A percentile compares a stretch with the other conserved stretches of the same genome.
These are phyloP conservation scores for Perizoma flavofasciatum DNA, from an alignment of 2,888 invertebrate species.

Conservation along the genomic window DNA sequence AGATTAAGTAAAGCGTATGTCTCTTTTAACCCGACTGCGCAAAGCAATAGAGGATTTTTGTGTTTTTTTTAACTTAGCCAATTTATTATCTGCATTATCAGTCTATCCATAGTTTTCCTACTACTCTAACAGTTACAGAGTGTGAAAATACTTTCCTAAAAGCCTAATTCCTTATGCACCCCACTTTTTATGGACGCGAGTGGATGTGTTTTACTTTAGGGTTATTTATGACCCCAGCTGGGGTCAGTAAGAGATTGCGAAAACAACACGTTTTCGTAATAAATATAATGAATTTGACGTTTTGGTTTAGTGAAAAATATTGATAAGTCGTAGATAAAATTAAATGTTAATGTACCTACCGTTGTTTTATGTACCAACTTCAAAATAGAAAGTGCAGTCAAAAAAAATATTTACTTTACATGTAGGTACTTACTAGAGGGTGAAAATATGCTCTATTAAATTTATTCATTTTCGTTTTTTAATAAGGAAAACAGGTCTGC, in stretches of 20 bases:
- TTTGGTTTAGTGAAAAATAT: conserved; percentile 3
- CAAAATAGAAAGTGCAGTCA: too few species aligned
- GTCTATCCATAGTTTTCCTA: neutral
- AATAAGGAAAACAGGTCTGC: too few species aligned
- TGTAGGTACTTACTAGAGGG: too few species aligned
- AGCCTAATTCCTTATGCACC: conserved; percentile 81
- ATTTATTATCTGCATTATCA: neutral
- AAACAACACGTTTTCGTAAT: conserved; percentile 37
- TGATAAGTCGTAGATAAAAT: neutral
- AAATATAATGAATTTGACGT: conserved; percentile 28
- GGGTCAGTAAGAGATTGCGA: conserved; percentile 35
- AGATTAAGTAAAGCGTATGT: too few species aligned
- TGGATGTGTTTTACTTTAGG: conserved; percentile 62
- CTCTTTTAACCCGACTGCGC: too few species aligned
- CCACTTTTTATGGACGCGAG: conserved; percentile 61
- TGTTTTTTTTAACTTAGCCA: too few species aligned
- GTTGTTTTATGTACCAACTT: too few species aligned
- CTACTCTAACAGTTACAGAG: conserved; percentile 37
- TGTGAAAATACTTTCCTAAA: conserved; percentile 72
- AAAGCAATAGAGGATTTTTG: too few species aligned
- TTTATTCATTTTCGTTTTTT: too few species aligned
- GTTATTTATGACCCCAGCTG: conserved; percentile 62
- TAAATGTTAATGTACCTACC: too few species aligned
- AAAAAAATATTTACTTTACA: too few species aligned
- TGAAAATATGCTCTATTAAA: too few species aligned